A percentile compares a stretch with the other conserved stretches of the same genome.
These are phyloP conservation scores for Pholis gunnellus DNA, from an alignment of 2,113 vertebrate genomes.

Conservation along the genomic window DNA sequence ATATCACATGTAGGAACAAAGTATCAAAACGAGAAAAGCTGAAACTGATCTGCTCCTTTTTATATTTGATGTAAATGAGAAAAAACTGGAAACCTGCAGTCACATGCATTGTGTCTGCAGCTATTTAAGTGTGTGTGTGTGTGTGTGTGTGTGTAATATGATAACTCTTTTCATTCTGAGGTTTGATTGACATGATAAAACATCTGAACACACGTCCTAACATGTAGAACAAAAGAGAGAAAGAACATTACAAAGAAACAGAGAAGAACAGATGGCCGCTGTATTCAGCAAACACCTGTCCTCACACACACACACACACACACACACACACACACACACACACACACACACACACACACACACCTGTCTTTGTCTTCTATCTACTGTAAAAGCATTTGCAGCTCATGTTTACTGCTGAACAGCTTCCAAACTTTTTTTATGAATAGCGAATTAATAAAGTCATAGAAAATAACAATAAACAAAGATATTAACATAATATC, in stretches of 20 bases:
- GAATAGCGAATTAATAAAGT: no score
- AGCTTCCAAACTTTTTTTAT: neutral
- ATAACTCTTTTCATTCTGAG: neutral
- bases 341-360: constrained; percentile 48
- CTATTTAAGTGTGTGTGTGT: neutral
- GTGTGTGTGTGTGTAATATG: constrained; percentile 4
- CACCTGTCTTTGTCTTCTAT: constrained; percentile 44
- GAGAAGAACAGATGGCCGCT: constrained; percentile 47
- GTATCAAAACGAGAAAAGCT: neutral
- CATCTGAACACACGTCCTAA: neutral
- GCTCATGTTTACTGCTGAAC: neutral
- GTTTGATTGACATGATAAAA: constrained; percentile 17
- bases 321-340: constrained; percentile 34
- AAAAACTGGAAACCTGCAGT: neutral
- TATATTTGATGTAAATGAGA: no score
- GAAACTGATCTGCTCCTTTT: neutral
- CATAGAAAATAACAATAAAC: neutral
- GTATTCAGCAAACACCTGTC: constrained; percentile 47
- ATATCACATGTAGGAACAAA: neutral
- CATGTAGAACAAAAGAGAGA: constrained; percentile 5
- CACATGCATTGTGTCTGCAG: neutral
- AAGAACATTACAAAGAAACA: neutral
- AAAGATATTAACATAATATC: neutral
- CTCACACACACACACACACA: constrained; percentile 22
- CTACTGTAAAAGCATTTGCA: constrained; percentile 20